Evolutionary conservation across 2,113 vertebrate genomes (phyloP).

Genomic region (Archocentrus centrarchus): DNA sequence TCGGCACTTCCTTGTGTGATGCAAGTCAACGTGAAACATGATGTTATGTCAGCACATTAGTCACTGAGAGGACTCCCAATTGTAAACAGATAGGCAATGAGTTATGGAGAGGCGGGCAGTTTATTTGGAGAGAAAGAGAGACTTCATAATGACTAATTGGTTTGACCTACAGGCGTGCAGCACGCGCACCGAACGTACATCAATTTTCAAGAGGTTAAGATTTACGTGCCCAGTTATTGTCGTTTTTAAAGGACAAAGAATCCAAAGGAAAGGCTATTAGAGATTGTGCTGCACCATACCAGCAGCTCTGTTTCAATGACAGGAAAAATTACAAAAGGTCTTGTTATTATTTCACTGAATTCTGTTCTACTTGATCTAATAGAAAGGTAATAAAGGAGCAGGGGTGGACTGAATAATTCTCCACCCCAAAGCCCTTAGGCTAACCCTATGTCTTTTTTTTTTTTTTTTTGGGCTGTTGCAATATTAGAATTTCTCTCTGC

Average conservation of each 20-base stretch:
- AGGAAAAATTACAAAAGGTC: neutral
- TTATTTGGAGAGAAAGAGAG: neutral
- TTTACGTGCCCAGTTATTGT: neutral
- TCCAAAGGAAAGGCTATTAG: neutral
- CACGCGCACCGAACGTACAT: neutral
- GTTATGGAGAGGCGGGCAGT: neutral
- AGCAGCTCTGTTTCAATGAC: neutral
- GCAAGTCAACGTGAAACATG: neutral
- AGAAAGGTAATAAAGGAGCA: neutral
- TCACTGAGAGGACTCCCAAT: neutral
- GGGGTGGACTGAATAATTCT: neutral
- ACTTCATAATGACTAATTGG: neutral
- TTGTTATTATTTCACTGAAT: neutral
- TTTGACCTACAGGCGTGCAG: neutral
- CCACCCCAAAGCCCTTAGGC: neutral
- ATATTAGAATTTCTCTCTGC: neutral
- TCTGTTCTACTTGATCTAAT: neutral
- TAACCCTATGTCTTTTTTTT: neutral
- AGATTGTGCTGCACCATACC: neutral
- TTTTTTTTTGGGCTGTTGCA: neutral
- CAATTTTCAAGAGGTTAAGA: neutral
- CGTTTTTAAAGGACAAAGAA: accelerated
- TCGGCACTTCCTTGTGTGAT: no score
- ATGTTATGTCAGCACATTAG: neutral
- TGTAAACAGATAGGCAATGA: neutral